Conservation (phyloP, 2,888 invertebrate species). For the Troides helena region DNA sequence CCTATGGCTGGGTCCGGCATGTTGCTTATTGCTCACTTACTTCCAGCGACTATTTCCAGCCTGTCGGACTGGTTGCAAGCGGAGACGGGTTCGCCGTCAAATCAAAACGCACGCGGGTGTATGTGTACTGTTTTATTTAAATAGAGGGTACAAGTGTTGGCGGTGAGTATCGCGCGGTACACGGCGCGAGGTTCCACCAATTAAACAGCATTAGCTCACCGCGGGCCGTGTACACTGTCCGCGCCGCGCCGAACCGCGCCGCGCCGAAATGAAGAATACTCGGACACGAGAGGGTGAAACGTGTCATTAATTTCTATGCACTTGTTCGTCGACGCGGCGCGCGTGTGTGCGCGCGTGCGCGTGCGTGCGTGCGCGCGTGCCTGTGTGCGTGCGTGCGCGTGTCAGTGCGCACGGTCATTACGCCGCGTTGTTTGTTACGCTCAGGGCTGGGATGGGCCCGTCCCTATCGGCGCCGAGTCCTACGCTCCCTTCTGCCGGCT, state of each 20-base stretch:
- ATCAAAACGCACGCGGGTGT: conserved; percentile 15
- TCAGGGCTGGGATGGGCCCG: conserved; percentile 69
- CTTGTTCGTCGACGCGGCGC: conserved; percentile 48
- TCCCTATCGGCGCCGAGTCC: conserved; percentile 64
- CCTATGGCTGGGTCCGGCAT: conserved; percentile 3
- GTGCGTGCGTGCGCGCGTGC: conserved; percentile 43
- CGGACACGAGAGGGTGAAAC: conserved; percentile 44
- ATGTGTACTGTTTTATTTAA: background rate
- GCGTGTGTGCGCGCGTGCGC: conserved; percentile 44
- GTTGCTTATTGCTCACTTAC: conserved; percentile 17
- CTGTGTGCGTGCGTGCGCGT: conserved; percentile 43
- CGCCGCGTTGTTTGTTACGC: conserved; percentile 69
- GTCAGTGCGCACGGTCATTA: conserved; percentile 59
- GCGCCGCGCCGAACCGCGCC: conserved; percentile 5
- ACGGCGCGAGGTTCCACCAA: background rate
- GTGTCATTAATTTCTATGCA: conserved; percentile 64
- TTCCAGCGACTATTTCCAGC: conserved; percentile 14
- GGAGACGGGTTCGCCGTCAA: conserved; percentile 14
- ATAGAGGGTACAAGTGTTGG: background rate
- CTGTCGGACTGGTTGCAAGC: conserved; percentile 17
- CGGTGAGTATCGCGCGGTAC: background rate
- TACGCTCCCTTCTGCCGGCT: conserved; percentile 69
- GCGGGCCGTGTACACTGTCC: background rate
- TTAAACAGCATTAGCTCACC: background rate
- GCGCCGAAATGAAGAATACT: conserved; percentile 35